Conservation (phyloP, 2,797 vertebrate genomes). For the Hypotaenidia philippensis region DNA sequence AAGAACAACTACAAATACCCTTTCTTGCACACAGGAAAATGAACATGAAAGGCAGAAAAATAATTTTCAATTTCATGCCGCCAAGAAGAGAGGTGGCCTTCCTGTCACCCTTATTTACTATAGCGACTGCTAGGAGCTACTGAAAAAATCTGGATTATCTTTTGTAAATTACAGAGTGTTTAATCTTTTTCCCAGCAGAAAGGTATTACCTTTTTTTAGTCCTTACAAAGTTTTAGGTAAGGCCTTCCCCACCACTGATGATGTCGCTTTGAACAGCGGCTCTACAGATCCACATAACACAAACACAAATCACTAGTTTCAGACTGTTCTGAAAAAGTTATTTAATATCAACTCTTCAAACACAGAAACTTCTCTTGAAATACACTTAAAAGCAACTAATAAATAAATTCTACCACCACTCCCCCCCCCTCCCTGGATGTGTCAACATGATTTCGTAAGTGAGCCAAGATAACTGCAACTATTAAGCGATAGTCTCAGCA, state of each 20-base stretch:
- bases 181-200: neutral
- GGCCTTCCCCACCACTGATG: neutral
- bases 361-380: neutral
- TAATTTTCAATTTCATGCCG: neutral
- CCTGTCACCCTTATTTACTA: neutral
- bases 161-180: neutral
- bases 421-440: fast-evolving
- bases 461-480: neutral
- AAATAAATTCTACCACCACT: neutral
- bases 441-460: neutral
- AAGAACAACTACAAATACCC: neutral
- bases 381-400: neutral
- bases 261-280: neutral
- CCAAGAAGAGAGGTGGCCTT: neutral
- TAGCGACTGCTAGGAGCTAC: neutral
- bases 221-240: neutral
- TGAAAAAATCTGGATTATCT: neutral
- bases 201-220: neutral
- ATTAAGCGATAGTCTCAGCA: neutral
- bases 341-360: neutral
- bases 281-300: neutral
- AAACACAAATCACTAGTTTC: neutral
- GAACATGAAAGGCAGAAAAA: neutral
- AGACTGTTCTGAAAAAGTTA: neutral
- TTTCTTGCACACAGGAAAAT: neutral